Evolutionary conservation across 2,113 vertebrate genomes (phyloP).

Genomic region (Ptilonorhynchus violaceus): DNA sequence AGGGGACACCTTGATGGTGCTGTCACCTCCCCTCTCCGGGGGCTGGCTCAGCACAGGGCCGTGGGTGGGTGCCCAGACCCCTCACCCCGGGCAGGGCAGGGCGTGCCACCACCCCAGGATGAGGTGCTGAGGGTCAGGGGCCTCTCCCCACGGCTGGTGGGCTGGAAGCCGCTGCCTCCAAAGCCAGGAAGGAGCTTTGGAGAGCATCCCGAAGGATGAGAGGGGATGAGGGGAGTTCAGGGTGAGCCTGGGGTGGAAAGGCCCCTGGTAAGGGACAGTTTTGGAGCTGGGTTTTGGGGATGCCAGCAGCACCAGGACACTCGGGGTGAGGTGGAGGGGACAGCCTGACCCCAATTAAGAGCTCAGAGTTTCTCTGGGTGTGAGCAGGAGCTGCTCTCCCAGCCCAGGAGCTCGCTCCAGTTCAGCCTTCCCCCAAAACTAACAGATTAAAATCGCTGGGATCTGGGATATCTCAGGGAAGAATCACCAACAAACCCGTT

Average conservation of each 20-base stretch:
- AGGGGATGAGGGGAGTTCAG: not conserved
- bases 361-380: not conserved
- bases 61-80: not conserved
- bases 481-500: not conserved
- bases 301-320: not conserved
- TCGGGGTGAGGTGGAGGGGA: accelerated
- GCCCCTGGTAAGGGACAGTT: not conserved
- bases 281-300: not conserved
- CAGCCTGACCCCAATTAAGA: not conserved
- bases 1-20: not conserved
- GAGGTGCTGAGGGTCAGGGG: not conserved
- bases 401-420: accelerated
- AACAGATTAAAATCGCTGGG: accelerated
- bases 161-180: not conserved
- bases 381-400: not conserved
- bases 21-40: not conserved
- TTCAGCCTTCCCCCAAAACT: not conserved
- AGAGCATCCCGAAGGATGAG: not conserved
- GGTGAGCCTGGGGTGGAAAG: not conserved
- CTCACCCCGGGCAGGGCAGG: accelerated
- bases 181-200: not conserved
- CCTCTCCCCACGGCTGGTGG: accelerated
- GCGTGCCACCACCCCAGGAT: not conserved
- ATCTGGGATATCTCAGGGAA: not conserved
- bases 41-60: not conserved